Evolutionary conservation across 2,113 vertebrate species (phyloP), one percentile per base, ranked within the genome.

Genomic region (Halcyon malimbica): DNA sequence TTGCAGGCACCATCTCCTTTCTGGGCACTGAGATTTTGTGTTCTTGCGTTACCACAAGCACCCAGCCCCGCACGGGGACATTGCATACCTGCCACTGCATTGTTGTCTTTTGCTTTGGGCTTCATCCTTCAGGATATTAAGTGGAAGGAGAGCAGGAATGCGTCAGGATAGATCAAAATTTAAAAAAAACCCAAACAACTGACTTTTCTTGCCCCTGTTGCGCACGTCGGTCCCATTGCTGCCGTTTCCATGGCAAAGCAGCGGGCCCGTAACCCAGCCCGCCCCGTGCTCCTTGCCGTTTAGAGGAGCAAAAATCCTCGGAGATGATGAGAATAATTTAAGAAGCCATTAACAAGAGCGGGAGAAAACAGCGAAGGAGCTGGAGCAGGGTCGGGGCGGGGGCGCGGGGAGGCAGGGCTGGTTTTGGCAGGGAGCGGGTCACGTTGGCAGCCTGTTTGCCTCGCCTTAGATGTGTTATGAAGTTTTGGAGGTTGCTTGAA

Each of bases 401-500:
- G 85, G 90, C 2, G 42, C 31, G 4, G 62, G 79, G 93, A 91
- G 78, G 89, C 95, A 85, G 96, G 89, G 87, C 77, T 90, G 87
- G 50, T 53, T 95, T 97, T 97, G 97, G 97, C 97, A 97, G 94
- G 65, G 93, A 97, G 71, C 11, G 11, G 97, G 96, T 96, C 96
- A 96, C 90, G 85, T 77, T 97, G 97, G 96, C 97, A 97, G 94
- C 95, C 97, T 93, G 96, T 94, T 97, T 17, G 39, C 95, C 77
- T 96, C 4, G 93, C 95, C 97, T 96, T 94, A 67, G 83, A 96
- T 96, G 96, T 94, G 95, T 94, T 96, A 90, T 79, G 94, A 97
- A 97, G 97, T 96, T 98, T 97, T 94, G 91, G 96, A 97, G 97
- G 93, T 97, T 97, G 96, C 98, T 97, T 97, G 97, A 98, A 95